Evolutionary conservation across 2,888 invertebrate species (phyloP), one percentile per base, ranked within the genome.

Genomic region (Gymnosoma rotundatum): DNA sequence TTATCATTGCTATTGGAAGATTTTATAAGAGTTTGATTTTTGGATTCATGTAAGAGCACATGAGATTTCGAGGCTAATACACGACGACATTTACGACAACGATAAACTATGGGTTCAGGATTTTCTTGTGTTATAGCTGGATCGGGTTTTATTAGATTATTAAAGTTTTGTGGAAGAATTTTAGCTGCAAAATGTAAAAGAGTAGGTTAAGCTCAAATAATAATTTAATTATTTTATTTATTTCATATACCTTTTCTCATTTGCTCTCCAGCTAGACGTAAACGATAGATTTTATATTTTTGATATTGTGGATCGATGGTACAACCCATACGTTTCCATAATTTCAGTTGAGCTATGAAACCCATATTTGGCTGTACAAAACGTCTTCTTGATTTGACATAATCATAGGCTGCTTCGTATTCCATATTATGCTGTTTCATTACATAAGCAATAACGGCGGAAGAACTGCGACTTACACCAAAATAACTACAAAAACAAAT

Each of bases 381-480:
- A 52, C 94, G 93, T 6, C 97, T 93, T 90, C 95, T 96, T n/a
- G 93, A 91, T 91, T 95, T 95, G 0, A 96, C 96, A 85, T 92
- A 88, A 58, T 95, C 94, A 83, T 95, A 95, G 0, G 97, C 97
- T 66, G 96, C 95, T 48, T 94, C 93, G 87, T 95, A 96, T 78
- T 94, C 94, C 58, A 97, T 91, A n/a, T 94, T 92, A 89, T 97
- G 94, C 87, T 96, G 96, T 89, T 96, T 95, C 98, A 98, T 98
- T 14, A 97, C 92, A 90, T 95, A 97, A 0, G 96, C 97, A 78
- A 97, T 95, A 0, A 98, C 96, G 4, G 98, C 93, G 0, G 98
- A 95, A 0, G 97, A 96, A 90, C 98, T 98, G 73, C 98, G 94
- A 0, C 98, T 98, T 4, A 98, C 96, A 16, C 98, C 98, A 88